Evolutionary conservation across 1,140 invertebrate genomes (phyloP).

Genomic region (Parasteatoda tepidariorum): DNA sequence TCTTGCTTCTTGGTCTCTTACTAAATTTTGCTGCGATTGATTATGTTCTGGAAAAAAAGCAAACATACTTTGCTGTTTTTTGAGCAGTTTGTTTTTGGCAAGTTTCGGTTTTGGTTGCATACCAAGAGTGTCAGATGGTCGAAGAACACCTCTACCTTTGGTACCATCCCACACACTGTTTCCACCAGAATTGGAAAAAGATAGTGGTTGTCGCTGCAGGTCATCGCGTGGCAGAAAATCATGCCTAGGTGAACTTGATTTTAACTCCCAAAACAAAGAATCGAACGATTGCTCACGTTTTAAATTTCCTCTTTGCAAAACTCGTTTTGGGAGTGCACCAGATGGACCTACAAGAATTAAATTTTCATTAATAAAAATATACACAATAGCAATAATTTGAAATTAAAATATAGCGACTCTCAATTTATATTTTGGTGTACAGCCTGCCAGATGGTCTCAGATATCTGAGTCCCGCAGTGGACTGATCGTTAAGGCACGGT

Average conservation of each 20-base stretch:
- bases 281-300: slow-evolving; percentile 65
- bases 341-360: neutral
- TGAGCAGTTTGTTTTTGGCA: slow-evolving; percentile 65
- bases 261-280: slow-evolving; percentile 64
- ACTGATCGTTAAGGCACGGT: no score
- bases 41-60: slow-evolving; percentile 61
- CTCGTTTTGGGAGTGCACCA: slow-evolving; percentile 48
- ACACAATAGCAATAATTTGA: neutral
- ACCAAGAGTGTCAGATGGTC: slow-evolving; percentile 17
- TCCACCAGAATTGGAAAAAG: neutral
- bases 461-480: no score
- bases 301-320: slow-evolving; percentile 59
- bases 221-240: slow-evolving; percentile 46
- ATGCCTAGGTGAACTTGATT: slow-evolving; percentile 31
- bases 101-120: slow-evolving; percentile 46
- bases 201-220: slow-evolving; percentile 16
- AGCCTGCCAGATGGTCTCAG: no score
- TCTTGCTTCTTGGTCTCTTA: slow-evolving; percentile 14
- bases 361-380: neutral
- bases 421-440: no score
- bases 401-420: no score
- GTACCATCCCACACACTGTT: slow-evolving; percentile 52
- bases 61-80: slow-evolving; percentile 65
- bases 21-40: neutral
- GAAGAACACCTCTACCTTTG: neutral